These are phyloP conservation scores for Crotalus horridus DNA, from an alignment of 2,113 vertebrate genomes.

Conservation along the genomic window DNA sequence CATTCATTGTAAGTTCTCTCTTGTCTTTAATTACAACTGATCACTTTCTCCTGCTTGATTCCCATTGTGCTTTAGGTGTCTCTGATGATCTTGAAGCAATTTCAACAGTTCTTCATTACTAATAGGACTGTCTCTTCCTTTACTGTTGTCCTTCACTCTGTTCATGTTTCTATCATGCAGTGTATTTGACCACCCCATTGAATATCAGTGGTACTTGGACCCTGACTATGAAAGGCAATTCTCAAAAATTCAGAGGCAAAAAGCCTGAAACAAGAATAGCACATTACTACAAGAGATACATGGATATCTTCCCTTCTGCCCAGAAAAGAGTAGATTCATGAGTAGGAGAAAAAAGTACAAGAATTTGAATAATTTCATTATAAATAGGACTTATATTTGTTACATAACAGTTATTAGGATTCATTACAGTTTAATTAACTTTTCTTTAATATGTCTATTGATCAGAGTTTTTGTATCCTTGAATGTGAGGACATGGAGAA, in stretches of 20 bases:
- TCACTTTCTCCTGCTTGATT: neutral
- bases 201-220: neutral
- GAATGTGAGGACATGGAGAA: neutral
- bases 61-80: neutral
- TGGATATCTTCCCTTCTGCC: neutral
- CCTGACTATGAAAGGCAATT: neutral
- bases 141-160: neutral
- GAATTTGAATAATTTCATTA: neutral
- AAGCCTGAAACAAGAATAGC: neutral
- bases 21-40: neutral
- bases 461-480: neutral
- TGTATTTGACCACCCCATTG: neutral
- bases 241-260: neutral
- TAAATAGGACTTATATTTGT: neutral
- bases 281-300: neutral
- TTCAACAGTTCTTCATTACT: neutral
- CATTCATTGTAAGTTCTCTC: neutral
- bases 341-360: neutral
- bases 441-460: neutral
- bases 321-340: neutral
- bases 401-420: neutral
- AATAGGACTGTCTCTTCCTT: neutral
- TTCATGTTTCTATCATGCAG: neutral
- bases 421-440: neutral
- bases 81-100: neutral